phyloP scores from a whole-genome alignment of 2,888 invertebrate genomes.

The Neoaliturus tenellus region DNA sequence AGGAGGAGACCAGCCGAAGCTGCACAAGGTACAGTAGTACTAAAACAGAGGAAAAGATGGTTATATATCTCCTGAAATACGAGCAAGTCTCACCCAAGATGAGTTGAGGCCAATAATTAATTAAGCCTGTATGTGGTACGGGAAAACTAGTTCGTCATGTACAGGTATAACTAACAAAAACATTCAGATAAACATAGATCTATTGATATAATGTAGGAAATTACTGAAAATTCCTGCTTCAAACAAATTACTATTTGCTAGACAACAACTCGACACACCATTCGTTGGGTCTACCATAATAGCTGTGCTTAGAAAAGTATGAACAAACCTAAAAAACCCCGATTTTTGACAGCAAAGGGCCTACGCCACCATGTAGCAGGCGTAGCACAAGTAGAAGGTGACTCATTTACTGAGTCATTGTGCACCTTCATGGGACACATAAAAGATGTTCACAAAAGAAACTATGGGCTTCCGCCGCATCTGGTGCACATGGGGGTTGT shows the following conservation, averaged over 20 bases:
- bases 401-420: not conserved
- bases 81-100: not conserved
- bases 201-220: not conserved
- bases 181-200: not conserved
- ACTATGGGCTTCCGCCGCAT: not conserved
- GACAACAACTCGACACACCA: not conserved
- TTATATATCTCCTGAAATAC: not conserved
- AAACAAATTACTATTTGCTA: not conserved
- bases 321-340: not conserved
- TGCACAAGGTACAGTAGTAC: not conserved
- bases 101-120: not conserved
- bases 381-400: slow-evolving; percentile 3
- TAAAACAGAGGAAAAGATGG: not conserved
- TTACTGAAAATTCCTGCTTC: not conserved
- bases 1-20: not conserved
- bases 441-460: not conserved
- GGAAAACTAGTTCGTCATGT: slow-evolving; percentile 20
- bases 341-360: not conserved
- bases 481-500: not conserved
- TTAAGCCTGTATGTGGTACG: not conserved
- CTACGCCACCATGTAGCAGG: not conserved
- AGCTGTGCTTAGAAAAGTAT: not conserved
- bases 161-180: not conserved
- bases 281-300: slow-evolving; percentile 1
- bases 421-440: not conserved